Evolutionary conservation across 2,797 vertebrate species (phyloP), one percentile per base, ranked within the genome.

Genomic region (Enteromius afrohamiltoni): DNA sequence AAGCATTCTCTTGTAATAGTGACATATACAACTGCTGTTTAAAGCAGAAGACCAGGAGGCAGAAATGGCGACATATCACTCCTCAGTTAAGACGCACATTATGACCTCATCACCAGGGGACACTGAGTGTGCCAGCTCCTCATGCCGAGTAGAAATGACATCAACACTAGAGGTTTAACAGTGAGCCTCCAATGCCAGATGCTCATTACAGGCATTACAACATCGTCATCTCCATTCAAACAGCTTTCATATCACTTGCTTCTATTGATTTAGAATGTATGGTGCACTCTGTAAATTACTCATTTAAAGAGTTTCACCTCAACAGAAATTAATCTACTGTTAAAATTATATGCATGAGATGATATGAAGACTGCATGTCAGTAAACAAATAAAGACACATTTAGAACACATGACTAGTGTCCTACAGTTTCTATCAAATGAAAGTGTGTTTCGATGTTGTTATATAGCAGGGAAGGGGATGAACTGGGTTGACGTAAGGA

Each of bases 31-130:
- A 62, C 40, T 29, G 55, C 29, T 37, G 26, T 26, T 45, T 26
- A 58, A 64, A 80, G 31, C 19, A 37, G 34, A 42, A 60, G 34
- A 16, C 29, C 53, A 84, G 69, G 86, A 81, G 47, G 42, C 73
- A 71, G 77, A 37, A 77, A 65, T 19, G 51, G 85, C 67, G 37
- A 78, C 1, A n/a, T 47, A 8, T 71, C 21, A n/a, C 40, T 70
- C 58, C 53, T 65, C 42, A 19, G 62, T 55, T 51, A 73, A 55
- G 67, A 37, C 1, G 0, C 16, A 53, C 29, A 60, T 65, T 62
- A 86, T 80, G 77, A 86, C 71, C 53, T 83, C 71, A 83, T 83
- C 23, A 64, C 1, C 34, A 51, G 29, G 69, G 69, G 76, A 79
- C 31, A 23, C 49, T 64, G 19, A 51, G 10, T 49, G 21, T 23